A percentile compares a stretch with the other conserved stretches of the same genome.
These are phyloP conservation scores for Eupithecia subumbrata DNA, from an alignment of 2,888 invertebrate species.

Conservation along the genomic window DNA sequence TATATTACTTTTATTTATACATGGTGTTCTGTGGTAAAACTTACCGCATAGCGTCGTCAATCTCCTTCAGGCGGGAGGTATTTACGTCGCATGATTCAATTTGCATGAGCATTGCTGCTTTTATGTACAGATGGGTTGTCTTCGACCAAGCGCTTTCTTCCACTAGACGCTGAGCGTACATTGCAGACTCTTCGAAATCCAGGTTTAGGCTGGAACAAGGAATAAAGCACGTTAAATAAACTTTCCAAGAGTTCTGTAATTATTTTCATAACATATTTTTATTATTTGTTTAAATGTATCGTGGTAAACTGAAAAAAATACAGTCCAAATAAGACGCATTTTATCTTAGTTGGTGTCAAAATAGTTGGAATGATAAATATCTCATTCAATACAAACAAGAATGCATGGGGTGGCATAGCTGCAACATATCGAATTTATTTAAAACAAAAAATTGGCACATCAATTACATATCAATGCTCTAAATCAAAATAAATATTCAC, in stretches of 20 bases:
- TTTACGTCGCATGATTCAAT: conserved; percentile 67
- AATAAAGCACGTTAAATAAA: not conserved
- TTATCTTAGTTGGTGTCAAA: too few species aligned
- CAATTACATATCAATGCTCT: too few species aligned
- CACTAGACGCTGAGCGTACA: conserved; percentile 88
- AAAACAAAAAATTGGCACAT: too few species aligned
- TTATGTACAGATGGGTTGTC: conserved; percentile 95
- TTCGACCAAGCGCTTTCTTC: conserved; percentile 95
- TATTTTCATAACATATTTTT: too few species aligned
- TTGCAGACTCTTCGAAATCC: conserved; percentile 91
- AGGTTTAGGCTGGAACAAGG: conserved; percentile 83
- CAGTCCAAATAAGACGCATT: too few species aligned
- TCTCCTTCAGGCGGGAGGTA: not conserved
- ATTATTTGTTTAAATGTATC: too few species aligned
- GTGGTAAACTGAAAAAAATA: too few species aligned
- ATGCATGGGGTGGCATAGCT: too few species aligned
- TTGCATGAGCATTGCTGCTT: conserved; percentile 93
- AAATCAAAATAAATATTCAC: too few species aligned
- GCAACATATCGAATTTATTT: too few species aligned
- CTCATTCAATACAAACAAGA: too few species aligned
- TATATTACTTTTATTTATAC: not conserved
- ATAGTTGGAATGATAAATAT: too few species aligned
- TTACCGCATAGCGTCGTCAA: conserved; percentile 88
- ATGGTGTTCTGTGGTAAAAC: not conserved
- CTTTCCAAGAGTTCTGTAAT: not conserved